phyloP scores from a whole-genome alignment of 2,113 vertebrate species.

The Macquaria australasica region DNA sequence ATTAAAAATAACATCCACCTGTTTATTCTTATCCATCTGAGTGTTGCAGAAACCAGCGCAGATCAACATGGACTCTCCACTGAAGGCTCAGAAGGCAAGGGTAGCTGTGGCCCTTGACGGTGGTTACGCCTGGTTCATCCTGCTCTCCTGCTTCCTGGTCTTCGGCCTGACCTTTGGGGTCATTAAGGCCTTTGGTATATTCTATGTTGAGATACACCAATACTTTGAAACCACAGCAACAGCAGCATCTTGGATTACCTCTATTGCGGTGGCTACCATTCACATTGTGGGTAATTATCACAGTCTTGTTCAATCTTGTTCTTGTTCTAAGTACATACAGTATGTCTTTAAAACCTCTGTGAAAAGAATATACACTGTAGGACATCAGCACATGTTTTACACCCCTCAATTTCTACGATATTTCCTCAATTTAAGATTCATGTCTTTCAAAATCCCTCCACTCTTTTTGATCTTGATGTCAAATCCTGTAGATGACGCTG shows the following conservation, averaged over 20 bases:
- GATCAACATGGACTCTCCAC: slow-evolving; percentile 51
- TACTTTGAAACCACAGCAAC: slow-evolving; percentile 77
- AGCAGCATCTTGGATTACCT: slow-evolving; percentile 79
- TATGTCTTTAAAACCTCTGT: not conserved
- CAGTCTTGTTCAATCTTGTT: not conserved
- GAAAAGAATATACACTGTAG: not conserved
- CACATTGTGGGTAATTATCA: slow-evolving; percentile 68
- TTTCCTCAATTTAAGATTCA: not conserved
- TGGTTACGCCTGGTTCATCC: slow-evolving; percentile 76
- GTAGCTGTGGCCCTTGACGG: slow-evolving; percentile 46
- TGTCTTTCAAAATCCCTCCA: not conserved
- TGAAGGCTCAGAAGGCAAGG: slow-evolving; percentile 14
- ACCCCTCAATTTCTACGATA: not conserved
- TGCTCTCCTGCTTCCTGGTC: slow-evolving; percentile 74
- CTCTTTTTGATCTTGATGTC: not conserved
- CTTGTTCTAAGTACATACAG: not conserved
- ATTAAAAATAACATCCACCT: too few relatives aligned
- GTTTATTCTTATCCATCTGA: too few relatives aligned
- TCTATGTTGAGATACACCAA: slow-evolving; percentile 73
- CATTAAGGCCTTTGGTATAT: slow-evolving; percentile 78
- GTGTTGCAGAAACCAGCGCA: not conserved
- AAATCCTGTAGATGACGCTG: not conserved
- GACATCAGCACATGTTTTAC: not conserved
- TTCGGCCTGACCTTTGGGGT: slow-evolving; percentile 80
- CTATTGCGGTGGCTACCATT: slow-evolving; percentile 74